Percentiles rank a stretch among this genome's conserved stretches.
These are phyloP conservation scores for Prionailurus bengalensis DNA, from an alignment of 2,113 vertebrate species.

Conservation along the genomic window DNA sequence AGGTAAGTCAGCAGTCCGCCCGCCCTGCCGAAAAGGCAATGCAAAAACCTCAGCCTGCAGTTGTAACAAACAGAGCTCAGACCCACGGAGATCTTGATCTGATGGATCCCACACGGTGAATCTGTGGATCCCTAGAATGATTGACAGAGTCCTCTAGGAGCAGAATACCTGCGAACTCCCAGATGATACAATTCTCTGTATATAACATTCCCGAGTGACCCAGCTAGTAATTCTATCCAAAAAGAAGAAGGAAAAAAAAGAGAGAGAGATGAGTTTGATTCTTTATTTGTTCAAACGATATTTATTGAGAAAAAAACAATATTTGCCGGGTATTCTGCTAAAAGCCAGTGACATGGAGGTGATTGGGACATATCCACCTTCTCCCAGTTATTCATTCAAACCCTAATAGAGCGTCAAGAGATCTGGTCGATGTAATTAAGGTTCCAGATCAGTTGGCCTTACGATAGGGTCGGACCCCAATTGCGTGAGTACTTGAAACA, in stretches of 20 bases:
- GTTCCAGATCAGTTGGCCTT: not conserved
- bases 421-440: not conserved
- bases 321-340: not conserved
- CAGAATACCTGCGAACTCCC: not conserved
- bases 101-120: not conserved
- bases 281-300: not conserved
- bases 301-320: not conserved
- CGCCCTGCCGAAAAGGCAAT: constrained; percentile 10
- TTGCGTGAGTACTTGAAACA: not conserved
- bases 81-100: not conserved
- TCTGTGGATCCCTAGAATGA: not conserved
- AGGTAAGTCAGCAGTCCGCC: not conserved
- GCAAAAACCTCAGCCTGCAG: not conserved
- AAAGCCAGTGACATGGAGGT: not conserved
- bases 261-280: not conserved
- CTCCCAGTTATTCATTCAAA: not conserved
- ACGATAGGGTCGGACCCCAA: not conserved
- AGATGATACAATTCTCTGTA: not conserved
- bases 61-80: not conserved
- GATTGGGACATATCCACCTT: not conserved
- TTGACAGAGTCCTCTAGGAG: not conserved
- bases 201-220: not conserved
- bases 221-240: constrained; percentile 6
- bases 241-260: not conserved
- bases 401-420: not conserved